Evolutionary conservation across 2,113 vertebrate species (phyloP), one percentile per base, ranked within the genome.

Genomic region (Hylia prasina): DNA sequence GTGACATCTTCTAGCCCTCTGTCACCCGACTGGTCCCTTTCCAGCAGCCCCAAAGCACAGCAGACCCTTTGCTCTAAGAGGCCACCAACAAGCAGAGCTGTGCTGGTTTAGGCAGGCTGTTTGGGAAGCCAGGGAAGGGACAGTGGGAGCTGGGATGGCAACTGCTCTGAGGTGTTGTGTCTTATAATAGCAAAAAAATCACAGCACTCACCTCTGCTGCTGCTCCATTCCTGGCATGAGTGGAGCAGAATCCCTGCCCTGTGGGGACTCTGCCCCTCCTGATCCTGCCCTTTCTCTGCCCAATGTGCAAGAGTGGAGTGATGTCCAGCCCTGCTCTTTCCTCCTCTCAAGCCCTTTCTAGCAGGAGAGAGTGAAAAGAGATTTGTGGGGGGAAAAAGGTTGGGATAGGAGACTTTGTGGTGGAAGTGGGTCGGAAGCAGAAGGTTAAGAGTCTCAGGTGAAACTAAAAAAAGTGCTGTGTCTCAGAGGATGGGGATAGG

Each of bases 101-200:
- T 58, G 51, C 51, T 73, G 27, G 9, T 30, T 39, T 9, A 20
- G 42, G 22, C 40, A 51, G 70, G n/a, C 45, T 53, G 10, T 40
- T 86, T 0, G 1, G 39, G 33, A 50, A 70, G 19, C 40, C n/a
- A 48, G 47, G 42, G 7, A 44, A 70, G n/a, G 73, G 37, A 56
- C 5, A n/a, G 14, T 1, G 21, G 27, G 8, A 65, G 4, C 0
- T 47, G 33, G 53, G 4, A 23, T 1, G 8, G 12, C 24, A 39
- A 35, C 12, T 73, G 15, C 30, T 78, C 9, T 69, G 40, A 56
- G 44, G n/a, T 60, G 19, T 58, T 2, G 6, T 8, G 22, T 93
- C 18, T 77, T 17, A 4, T 51, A 58, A 42, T 1, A 35, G 24
- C 21, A 57, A 57, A 80, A 82, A 83, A 53, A 33, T 24, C n/a